Evolutionary conservation across 2,113 vertebrate genomes (phyloP), one percentile per base, ranked within the genome.

Genomic region (Labeo catla): DNA sequence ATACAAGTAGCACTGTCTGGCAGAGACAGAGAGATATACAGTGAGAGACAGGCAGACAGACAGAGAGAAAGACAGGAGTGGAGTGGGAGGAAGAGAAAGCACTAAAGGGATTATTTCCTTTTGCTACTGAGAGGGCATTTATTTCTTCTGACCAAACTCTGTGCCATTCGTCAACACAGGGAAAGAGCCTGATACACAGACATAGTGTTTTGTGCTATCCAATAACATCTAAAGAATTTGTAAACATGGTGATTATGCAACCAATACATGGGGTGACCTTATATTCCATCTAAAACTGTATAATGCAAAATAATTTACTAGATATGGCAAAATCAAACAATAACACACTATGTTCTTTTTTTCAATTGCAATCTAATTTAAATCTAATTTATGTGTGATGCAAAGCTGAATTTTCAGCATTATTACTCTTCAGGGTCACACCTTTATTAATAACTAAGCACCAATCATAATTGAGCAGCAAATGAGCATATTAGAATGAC

Each of bases 1-100:
- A 93, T 70, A 92, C 89, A 87, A 93, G 90, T 90, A 88, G 90
- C 85, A 90, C 90, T 90, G 88, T 91, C 93, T 88, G 78, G 88
- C 21, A 16, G 23, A 36, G 63, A 68, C n/a, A 50, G 45, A 50
- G 76, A 77, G 49, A 88, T 45, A 10, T 74, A 49, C 12, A 50
- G 45, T 11, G n/a, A 47, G 15, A 68, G 23, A 66, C 23, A 81
- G 21, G 39, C 7, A 80, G 59, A 80, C 15, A 81, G 59, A 81
- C 52, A 39, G 39, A 39, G 39, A 80, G 21, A 81, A 39, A 81
- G 39, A 65, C 2, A 2, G 57, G 1, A 66, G 45, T 0, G 1
- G 49, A 54, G 49, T 2, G 2, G 28, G 28, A 28, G 28, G 28
- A 28, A 28, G 28, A 28, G 28, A 57, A 39, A 78, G 50, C 12